Evolutionary conservation across 1,140 invertebrate genomes (phyloP), one percentile per base, ranked within the genome.

Genomic region (Archivesica marissinica): DNA sequence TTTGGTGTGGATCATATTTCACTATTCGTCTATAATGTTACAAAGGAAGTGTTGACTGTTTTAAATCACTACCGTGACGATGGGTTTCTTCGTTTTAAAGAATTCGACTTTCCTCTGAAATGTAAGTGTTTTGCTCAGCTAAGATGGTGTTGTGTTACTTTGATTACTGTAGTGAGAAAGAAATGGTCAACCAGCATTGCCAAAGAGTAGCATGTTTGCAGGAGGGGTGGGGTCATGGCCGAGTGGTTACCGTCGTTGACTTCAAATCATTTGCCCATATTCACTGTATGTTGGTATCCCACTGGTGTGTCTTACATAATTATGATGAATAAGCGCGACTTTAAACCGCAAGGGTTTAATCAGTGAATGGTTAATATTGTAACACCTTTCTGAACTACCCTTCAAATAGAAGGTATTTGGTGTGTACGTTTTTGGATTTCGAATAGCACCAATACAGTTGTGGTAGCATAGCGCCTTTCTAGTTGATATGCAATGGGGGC

Each of bases 31-130:
- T 76, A 38, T 25, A 76, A 76, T 25, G 52, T 59, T 0, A 56
- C 74, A 17, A 54, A 59, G 3, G 54, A 59, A 2, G 59, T 25
- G 23, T 1, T 33, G 30, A 38, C 0, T 6, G 74, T 76, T 3
- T 28, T 76, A 38, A 23, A 76, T 0, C 47, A 76, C 39, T 76
- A 76, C 30, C 23, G 20, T 15, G 39, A 76, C 0, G 50, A 76
- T 39, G 74, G 74, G 11, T 38, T 56, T 39, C 74, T 76, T 0
- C 2, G 20, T 15, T 2, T 39, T 0, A 76, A 76, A 59, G 30
- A 56, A 25, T 76, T 76, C 59, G 74, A 76, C 59, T 76, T 59
- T 76, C 74, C 74, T 2, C 6, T 76, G 15, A 76, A 76, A 41
- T 56, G 74, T 76, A 56, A 59, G 74, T 76, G 23, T 56, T 13